Evolutionary conservation across 2,113 vertebrate species (phyloP).

Genomic region (Sorex araneus): DNA sequence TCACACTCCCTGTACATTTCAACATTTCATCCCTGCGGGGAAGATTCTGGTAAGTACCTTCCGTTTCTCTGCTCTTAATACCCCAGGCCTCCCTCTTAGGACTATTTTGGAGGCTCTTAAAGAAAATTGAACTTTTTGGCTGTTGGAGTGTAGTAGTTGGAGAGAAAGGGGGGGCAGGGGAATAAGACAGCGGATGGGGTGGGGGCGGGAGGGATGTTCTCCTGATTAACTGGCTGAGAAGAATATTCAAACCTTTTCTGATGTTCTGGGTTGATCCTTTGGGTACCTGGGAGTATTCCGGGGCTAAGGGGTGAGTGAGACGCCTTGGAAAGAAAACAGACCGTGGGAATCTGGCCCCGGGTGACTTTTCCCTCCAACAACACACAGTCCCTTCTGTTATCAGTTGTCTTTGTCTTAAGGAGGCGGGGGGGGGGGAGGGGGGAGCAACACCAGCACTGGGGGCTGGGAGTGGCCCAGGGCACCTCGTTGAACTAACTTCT

Average conservation of each 20-base stretch:
- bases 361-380: not conserved
- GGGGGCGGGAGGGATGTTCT: not conserved
- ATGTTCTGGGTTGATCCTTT: not conserved
- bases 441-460: not conserved
- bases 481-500: not conserved
- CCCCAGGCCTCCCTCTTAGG: constrained; percentile 61
- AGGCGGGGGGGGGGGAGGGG: too few species aligned
- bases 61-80: constrained; percentile 63
- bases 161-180: not conserved
- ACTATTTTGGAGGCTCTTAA: constrained; percentile 74
- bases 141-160: constrained; percentile 19
- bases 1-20: constrained; percentile 77
- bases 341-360: not conserved
- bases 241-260: constrained; percentile 31
- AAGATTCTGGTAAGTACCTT: constrained; percentile 78
- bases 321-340: not conserved
- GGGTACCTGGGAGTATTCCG: constrained; percentile 13
- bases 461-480: not conserved
- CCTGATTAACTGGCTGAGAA: constrained; percentile 11
- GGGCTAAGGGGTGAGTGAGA: not conserved
- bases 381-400: not conserved
- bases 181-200: not conserved
- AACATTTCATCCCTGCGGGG: constrained; percentile 60
- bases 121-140: constrained; percentile 80
- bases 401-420: not conserved